phyloP scores from a whole-genome alignment of 2,113 vertebrate genomes.

The Toxotes chatareus region DNA sequence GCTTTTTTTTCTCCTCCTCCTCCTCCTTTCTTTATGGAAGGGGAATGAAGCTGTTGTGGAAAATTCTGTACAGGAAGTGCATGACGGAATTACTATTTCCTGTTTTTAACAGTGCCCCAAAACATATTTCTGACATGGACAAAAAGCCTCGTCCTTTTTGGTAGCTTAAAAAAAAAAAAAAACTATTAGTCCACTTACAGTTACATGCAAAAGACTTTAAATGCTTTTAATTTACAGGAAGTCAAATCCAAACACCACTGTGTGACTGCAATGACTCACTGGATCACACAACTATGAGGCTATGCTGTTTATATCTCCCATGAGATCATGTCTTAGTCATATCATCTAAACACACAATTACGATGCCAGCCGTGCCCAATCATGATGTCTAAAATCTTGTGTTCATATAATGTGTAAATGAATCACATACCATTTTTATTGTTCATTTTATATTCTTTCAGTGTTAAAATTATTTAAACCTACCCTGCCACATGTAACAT shows the following conservation, averaged over 20 bases:
- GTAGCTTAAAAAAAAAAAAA: conserved; percentile 31
- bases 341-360: conserved; percentile 74
- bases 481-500: not conserved
- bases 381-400: conserved; percentile 34
- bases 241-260: conserved; percentile 66
- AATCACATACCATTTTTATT: conserved; percentile 33
- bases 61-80: conserved; percentile 67
- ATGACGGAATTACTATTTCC: conserved; percentile 70
- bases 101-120: conserved; percentile 75
- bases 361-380: conserved; percentile 48
- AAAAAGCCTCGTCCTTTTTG: conserved; percentile 27
- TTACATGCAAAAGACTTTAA: conserved; percentile 43
- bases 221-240: conserved; percentile 56
- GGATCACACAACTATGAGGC: conserved; percentile 68
- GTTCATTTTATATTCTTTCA: not conserved
- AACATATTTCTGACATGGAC: conserved; percentile 69
- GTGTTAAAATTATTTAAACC: not conserved
- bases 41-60: conserved; percentile 55
- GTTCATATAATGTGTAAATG: conserved; percentile 46
- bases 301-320: conserved; percentile 70
- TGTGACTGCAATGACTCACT: conserved; percentile 74
- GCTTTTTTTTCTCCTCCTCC: not conserved
- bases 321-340: conserved; percentile 74
- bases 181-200: conserved; percentile 27
- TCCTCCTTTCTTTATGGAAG: conserved; percentile 2